Base-by-base conservation (phyloP, 2,888 invertebrate genomes). In the Lamproptera curius region DNA sequence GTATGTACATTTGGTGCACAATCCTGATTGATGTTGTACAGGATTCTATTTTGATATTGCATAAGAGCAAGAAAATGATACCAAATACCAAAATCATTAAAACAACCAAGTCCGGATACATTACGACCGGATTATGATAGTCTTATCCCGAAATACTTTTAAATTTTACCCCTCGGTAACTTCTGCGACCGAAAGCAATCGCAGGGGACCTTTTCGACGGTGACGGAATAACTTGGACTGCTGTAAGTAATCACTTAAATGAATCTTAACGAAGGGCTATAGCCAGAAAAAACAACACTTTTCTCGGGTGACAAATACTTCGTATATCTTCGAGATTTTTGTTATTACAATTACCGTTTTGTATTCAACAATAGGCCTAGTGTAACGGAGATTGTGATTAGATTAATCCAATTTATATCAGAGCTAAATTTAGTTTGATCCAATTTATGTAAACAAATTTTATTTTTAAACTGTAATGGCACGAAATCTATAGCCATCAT, bases 11-110 rank as follows among this genome's bases (percentile, higher is more conserved):
- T 3, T 5, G 6, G n/a, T 39, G 38, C 14, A 16, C 28, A 40
- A 40, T 40, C 13, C 40, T 40, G 40, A 31, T 40, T 36, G 11
- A 40, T 28, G 40, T 40, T 16, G 40, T 40, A 40, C 40, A 40
- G 40, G 31, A 40, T 40, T 40, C 40, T 40, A 31, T 2, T 31
- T 11, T n/a, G n/a, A 28, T 10, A 10, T 28, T 28, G 28, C 28
- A 28, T n/a, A 28, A 28, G n/a, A 28, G 9, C 8, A 10, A 9
- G n/a, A 28, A 10, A 28, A 28, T 10, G n/a, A n/a, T 23, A 23
- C 4, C 5, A 10, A 2, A 28, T 28, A 5, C n/a, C 10, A 2
- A 28, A 28, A 8, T 28, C 28, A 9, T n/a, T 9, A 28, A 10
- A 28, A 8, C 28, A 9, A 28, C 4, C 5, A 23, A 23, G 8